Evolutionary conservation across 2,888 invertebrate species (phyloP).

Genomic region (Eurois occulta): DNA sequence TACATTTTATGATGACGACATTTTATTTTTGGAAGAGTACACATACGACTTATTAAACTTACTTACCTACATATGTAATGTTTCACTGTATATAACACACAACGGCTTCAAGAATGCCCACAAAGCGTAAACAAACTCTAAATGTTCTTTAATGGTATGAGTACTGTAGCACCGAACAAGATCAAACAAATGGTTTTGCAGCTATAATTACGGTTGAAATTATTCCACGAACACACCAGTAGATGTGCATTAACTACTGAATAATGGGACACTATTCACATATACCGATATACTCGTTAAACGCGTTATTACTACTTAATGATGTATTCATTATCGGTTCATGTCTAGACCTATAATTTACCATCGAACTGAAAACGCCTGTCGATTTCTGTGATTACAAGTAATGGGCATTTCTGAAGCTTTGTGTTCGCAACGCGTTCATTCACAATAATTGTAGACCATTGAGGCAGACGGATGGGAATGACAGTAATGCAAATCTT

Average conservation of each 20-base stretch:
- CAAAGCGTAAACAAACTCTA: constrained; percentile 44
- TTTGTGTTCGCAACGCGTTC: constrained; percentile 71
- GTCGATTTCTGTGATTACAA: constrained; percentile 69
- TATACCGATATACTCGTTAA: constrained; percentile 51
- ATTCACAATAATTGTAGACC: constrained; percentile 76
- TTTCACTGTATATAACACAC: constrained; percentile 37
- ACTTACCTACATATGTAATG: constrained; percentile 46
- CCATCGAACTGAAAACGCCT: constrained; percentile 57
- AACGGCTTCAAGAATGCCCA: constrained; percentile 28
- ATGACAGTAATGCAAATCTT: constrained; percentile 83
- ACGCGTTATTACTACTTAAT: constrained; percentile 55
- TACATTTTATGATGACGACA: constrained; percentile 72
- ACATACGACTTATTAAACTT: constrained; percentile 42
- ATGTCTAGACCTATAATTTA: constrained; percentile 57
- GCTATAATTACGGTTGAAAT: constrained; percentile 56
- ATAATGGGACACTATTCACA: constrained; percentile 56
- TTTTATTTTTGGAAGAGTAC: constrained; percentile 63
- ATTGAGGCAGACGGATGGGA: constrained; percentile 79
- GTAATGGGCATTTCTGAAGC: constrained; percentile 69
- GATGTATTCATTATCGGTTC: constrained; percentile 58
- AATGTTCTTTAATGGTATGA: constrained; percentile 35
- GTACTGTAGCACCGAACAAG: constrained; percentile 40
- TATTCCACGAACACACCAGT: constrained; percentile 49
- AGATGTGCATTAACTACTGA: constrained; percentile 59
- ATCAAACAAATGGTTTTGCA: constrained; percentile 56